phyloP scores from a whole-genome alignment of 2,797 vertebrate genomes.

The Steatocranus sp. region DNA sequence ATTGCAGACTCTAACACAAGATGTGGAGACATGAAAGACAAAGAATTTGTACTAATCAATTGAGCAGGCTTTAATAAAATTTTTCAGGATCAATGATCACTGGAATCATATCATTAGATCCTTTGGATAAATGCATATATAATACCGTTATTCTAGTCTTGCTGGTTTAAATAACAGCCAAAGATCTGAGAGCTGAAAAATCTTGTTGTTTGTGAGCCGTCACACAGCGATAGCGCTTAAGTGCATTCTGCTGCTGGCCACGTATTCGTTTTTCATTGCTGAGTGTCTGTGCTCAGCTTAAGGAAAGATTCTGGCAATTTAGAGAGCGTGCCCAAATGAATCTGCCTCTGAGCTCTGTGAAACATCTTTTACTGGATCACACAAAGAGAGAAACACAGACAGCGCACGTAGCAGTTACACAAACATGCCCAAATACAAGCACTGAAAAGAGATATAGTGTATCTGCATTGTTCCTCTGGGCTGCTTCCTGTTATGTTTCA shows the following conservation, averaged over 20 bases:
- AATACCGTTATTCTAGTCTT: background rate
- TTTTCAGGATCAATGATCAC: background rate
- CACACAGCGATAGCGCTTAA: background rate
- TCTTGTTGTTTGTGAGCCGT: constrained; percentile 15
- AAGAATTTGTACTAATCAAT: background rate
- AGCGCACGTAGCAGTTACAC: background rate
- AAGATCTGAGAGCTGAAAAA: background rate
- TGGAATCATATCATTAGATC: background rate
- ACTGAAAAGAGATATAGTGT: background rate
- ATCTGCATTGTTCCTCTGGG: constrained; percentile 9
- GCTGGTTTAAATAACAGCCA: constrained; percentile 2
- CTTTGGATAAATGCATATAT: background rate
- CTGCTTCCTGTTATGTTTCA: constrained; percentile 53
- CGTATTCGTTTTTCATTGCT: constrained; percentile 11
- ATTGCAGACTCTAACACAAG: background rate
- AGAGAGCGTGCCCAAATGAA: constrained; percentile 15
- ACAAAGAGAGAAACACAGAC: background rate
- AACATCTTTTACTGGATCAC: background rate
- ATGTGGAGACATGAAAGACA: background rate
- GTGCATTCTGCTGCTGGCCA: constrained; percentile 6
- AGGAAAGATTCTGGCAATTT: constrained; percentile 15
- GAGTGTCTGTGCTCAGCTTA: constrained; percentile 7
- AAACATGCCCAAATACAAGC: background rate
- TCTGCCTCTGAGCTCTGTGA: constrained; percentile 9
- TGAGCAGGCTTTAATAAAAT: background rate